Evolutionary conservation across 2,113 vertebrate genomes (phyloP).

Genomic region (Holacanthus passer): DNA sequence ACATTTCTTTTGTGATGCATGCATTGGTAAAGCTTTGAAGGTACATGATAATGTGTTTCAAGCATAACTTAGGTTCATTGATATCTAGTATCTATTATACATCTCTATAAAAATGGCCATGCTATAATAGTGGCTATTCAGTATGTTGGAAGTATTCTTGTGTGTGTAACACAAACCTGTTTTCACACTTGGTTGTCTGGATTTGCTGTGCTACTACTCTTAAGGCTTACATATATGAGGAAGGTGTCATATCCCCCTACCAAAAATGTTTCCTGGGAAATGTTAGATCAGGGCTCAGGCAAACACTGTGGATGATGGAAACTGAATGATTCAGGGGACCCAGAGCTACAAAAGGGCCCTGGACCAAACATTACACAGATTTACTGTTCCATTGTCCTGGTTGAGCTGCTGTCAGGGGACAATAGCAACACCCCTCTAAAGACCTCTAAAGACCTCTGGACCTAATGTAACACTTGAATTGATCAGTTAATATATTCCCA

Average conservation of each 20-base stretch:
- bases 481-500: conserved; percentile 15
- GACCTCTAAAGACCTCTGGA: not conserved
- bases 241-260: not conserved
- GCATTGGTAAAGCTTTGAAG: too few relatives aligned
- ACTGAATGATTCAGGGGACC: conserved; percentile 39
- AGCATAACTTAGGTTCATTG: too few relatives aligned
- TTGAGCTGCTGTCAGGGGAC: not conserved
- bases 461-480: not conserved
- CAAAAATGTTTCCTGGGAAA: conserved; percentile 9
- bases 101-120: not conserved
- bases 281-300: conserved; percentile 2
- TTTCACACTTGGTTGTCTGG: not conserved
- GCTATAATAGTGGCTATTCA: not conserved
- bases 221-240: not conserved
- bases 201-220: not conserved
- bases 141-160: not conserved
- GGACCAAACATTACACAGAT: conserved; percentile 17
- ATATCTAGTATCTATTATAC: too few relatives aligned
- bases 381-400: not conserved
- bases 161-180: not conserved
- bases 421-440: not conserved
- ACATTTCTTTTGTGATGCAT: too few relatives aligned
- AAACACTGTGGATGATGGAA: conserved; percentile 11
- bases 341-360: not conserved
- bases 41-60: too few relatives aligned